These are phyloP conservation scores for Mechanitis mazaeus DNA, from an alignment of 2,888 invertebrate genomes.

Conservation along the genomic window DNA sequence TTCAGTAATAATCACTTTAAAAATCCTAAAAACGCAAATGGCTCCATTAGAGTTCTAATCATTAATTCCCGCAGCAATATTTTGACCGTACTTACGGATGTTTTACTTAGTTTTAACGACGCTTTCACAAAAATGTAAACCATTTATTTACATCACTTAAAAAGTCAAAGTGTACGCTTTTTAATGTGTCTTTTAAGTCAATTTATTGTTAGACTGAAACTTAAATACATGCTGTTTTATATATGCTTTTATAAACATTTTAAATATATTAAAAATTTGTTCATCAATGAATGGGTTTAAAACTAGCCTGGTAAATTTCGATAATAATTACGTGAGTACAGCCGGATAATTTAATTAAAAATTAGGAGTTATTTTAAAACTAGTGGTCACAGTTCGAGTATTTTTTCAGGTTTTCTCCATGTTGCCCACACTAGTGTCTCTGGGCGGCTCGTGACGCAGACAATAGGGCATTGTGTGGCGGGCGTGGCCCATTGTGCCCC, in stretches of 20 bases:
- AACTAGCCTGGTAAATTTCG: too few species aligned
- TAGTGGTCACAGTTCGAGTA: too few species aligned
- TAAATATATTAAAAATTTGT: too few species aligned
- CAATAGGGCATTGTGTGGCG: conserved; percentile 72
- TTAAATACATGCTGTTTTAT: too few species aligned
- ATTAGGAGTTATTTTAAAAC: too few species aligned
- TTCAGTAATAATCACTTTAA: conserved; percentile 25
- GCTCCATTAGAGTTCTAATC: conserved; percentile 65
- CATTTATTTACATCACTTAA: conserved; percentile 59
- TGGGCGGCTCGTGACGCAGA: conserved; percentile 60
- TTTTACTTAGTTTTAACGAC: conserved; percentile 47
- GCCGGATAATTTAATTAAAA: too few species aligned
- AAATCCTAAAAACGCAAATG: conserved; percentile 50
- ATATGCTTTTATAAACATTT: too few species aligned
- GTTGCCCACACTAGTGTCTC: not conserved
- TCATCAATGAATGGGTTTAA: too few species aligned
- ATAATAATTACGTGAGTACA: too few species aligned
- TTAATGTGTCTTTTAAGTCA: conserved; percentile 8
- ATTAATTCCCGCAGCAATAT: conserved; percentile 50
- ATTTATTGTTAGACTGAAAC: not conserved
- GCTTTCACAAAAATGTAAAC: conserved; percentile 54
- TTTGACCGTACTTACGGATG: conserved; percentile 51
- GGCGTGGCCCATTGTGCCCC: conserved; percentile 71
- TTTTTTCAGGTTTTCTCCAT: too few species aligned
- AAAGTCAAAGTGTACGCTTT: conserved; percentile 34